phyloP scores from a whole-genome alignment of 2,888 invertebrate species.

The Phyllotreta striolata region DNA sequence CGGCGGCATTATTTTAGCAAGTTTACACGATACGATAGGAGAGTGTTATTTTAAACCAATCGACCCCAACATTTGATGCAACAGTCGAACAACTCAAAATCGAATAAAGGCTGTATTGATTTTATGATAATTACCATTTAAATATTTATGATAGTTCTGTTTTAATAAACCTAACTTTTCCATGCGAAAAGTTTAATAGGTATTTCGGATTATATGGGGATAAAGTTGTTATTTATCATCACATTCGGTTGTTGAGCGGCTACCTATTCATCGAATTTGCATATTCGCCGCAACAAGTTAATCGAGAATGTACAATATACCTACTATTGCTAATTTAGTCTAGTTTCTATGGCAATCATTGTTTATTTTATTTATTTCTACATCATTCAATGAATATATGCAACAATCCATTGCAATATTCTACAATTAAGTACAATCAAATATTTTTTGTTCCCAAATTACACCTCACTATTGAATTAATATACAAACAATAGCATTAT shows the following conservation, averaged over 20 bases:
- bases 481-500: no score
- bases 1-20: no score
- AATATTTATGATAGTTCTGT: conserved; percentile 2
- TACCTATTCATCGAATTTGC: conserved; percentile 3
- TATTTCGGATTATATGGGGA: conserved; percentile 4
- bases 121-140: conserved; percentile 2
- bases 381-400: no score
- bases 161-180: conserved; percentile 9
- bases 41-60: no score
- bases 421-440: no score
- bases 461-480: no score
- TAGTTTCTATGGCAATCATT: not conserved
- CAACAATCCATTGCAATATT: no score
- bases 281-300: conserved; percentile 4
- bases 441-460: no score
- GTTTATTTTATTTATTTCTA: no score
- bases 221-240: conserved; percentile 9
- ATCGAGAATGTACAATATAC: not conserved
- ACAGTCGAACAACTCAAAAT: not conserved
- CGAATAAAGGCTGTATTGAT: not conserved
- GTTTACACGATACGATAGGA: no score
- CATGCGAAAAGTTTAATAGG: not conserved
- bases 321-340: conserved; percentile 1
- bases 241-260: conserved; percentile 1
- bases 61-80: no score